Evolutionary conservation across 2,888 invertebrate species (phyloP).

Genomic region (Physocephala rufipes): DNA sequence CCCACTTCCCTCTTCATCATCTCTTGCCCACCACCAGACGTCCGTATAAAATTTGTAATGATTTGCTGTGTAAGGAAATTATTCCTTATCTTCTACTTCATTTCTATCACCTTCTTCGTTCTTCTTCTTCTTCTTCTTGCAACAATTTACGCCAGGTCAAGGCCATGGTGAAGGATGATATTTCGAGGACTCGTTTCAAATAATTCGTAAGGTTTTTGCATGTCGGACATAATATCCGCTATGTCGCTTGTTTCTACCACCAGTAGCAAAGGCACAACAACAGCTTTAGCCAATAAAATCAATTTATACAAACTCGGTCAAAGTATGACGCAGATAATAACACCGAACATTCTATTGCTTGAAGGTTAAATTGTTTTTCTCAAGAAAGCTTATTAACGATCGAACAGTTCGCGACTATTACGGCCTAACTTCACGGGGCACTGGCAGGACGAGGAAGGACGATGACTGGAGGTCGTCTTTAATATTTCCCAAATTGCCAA

Average conservation of each 20-base stretch:
- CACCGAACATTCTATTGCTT: neutral
- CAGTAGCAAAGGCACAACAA: no score
- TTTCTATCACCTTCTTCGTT: neutral
- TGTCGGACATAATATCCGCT: neutral
- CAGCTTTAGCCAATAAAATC: slow-evolving; percentile 24
- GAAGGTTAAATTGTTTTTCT: slow-evolving; percentile 20
- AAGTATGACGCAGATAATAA: neutral
- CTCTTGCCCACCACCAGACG: neutral
- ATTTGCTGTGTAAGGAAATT: neutral
- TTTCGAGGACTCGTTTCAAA: slow-evolving; percentile 9
- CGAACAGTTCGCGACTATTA: no score
- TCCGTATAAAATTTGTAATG: neutral
- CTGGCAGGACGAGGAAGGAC: no score
- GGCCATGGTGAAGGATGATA: slow-evolving; percentile 56
- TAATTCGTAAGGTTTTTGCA: neutral
- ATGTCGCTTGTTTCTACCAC: no score
- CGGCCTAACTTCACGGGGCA: no score
- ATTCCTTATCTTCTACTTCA: neutral
- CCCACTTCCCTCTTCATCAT: neutral
- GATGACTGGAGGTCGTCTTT: no score
- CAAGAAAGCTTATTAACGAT: neutral
- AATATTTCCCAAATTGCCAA: no score
- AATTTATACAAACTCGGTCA: slow-evolving; percentile 8
- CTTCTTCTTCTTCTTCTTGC: slow-evolving; percentile 8
- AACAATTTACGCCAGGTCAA: slow-evolving; percentile 50